Evolutionary conservation across 2,888 invertebrate genomes (phyloP), one percentile per base, ranked within the genome.

Genomic region (Syrista parreyssii): DNA sequence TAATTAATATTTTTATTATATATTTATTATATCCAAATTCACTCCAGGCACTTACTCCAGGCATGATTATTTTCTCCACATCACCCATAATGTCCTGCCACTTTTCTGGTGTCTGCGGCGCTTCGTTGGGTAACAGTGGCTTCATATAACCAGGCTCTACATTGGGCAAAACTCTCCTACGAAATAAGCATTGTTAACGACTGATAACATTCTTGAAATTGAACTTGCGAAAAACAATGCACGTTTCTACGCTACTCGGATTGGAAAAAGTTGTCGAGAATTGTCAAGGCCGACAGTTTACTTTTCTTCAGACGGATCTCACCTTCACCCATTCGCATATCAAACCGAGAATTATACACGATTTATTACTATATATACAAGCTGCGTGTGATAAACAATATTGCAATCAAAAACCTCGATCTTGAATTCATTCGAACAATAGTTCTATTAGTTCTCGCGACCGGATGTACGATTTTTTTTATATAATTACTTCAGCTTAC

Each of bases 101-200:
- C 12, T 94, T 91, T 91, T 98, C 98, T 0, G 97, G 95, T 3
- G 94, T 91, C 82, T 96, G 94, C 0, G 99, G 99, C 11, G 98
- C 96, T 83, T 96, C 94, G 78, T 95, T 94, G 0, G 99, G 98
- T 40, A 99, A 92, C 75, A 96, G 92, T 11, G 95, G 93, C 76
- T 95, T 93, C 86, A 99, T 93, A 90, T 98, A 98, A 68, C 98
- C 99, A 0, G 99, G 99, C 84, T 96, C 93, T 0, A 99, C 97
- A 0, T 95, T 95, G 11, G 99, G 97, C 76, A 98, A 91, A 0
- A 98, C 98, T 86, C 94, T 93, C 86, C 96, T 96, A 89, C 3
- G 93, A 92, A 81, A 76, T 77, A 75, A 79, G 33, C 32, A n/a
- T 34, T 73, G 15, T 74, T 1, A 73, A 68, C 6, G 11, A 30